phyloP scores from a whole-genome alignment of 2,113 vertebrate genomes.

The Oreochromis aureus region DNA sequence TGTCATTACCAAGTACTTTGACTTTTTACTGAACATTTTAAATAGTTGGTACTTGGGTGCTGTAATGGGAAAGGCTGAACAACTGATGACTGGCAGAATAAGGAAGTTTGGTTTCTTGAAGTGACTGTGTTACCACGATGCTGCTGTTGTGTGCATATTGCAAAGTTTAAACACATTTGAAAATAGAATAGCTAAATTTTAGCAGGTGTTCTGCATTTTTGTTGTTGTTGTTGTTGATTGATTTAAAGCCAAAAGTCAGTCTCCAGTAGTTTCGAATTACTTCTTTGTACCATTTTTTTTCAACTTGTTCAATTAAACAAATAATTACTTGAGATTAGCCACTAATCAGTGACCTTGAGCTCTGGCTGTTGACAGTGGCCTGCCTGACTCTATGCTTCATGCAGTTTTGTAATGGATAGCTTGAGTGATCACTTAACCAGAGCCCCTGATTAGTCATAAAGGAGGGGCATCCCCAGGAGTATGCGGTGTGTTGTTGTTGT shows the following conservation, averaged over 20 bases:
- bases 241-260: not conserved
- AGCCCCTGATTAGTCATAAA: slow-evolving; percentile 1
- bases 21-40: not conserved
- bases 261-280: not conserved
- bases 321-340: not conserved
- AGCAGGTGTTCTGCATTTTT: not conserved
- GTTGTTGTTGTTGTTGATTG: not conserved
- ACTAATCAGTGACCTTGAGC: not conserved
- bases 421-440: slow-evolving; percentile 27
- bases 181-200: not conserved
- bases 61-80: not conserved
- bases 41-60: not conserved
- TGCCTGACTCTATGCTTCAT: not conserved
- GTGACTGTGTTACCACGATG: not conserved
- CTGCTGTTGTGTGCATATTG: not conserved
- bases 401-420: slow-evolving; percentile 14
- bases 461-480: slow-evolving; percentile 70
- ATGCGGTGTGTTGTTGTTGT: slow-evolving; percentile 66
- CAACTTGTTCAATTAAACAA: not conserved
- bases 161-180: not conserved
- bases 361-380: not conserved
- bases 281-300: not conserved
- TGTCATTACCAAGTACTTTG: not conserved
- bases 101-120: not conserved
- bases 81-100: not conserved